Evolutionary conservation across 2,888 invertebrate species (phyloP).

Genomic region (Eulithis testata): DNA sequence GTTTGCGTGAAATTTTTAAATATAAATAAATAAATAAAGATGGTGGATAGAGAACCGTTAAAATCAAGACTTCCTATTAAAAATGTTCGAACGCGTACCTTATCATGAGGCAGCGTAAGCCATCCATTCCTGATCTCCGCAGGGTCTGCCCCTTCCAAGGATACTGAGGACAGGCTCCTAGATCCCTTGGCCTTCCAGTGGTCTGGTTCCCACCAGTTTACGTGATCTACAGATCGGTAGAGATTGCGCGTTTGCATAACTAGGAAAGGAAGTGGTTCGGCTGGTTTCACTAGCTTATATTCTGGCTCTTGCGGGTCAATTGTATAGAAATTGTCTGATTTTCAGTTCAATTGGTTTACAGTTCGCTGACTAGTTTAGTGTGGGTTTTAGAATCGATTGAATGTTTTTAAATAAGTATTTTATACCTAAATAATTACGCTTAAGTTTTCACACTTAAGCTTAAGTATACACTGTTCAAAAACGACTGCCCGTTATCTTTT

Average conservation of each 20-base stretch:
- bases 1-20: too few species aligned
- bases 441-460: too few species aligned
- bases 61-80: too few species aligned
- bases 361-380: neutral
- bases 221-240: constrained; percentile 65
- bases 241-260: constrained; percentile 63
- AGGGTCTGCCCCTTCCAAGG: constrained; percentile 65
- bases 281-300: constrained; percentile 7
- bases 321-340: neutral
- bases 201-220: constrained; percentile 75
- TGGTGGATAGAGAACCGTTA: too few species aligned
- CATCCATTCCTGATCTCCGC: constrained; percentile 73
- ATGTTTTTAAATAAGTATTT: too few species aligned
- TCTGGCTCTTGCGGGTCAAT: constrained; percentile 2
- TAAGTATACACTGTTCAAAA: too few species aligned
- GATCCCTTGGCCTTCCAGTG: constrained; percentile 61
- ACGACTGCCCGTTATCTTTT: too few species aligned
- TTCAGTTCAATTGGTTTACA: neutral
- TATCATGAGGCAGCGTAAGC: constrained; percentile 65
- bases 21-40: too few species aligned
- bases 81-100: constrained; percentile 54
- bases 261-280: constrained; percentile 12
- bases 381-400: too few species aligned
- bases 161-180: constrained; percentile 63
- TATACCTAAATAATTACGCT: too few species aligned